Percentiles rank a stretch among this genome's conserved stretches.
phyloP scores from a whole-genome alignment of 2,888 invertebrate genomes.

The Nasonovia ribisnigri region DNA sequence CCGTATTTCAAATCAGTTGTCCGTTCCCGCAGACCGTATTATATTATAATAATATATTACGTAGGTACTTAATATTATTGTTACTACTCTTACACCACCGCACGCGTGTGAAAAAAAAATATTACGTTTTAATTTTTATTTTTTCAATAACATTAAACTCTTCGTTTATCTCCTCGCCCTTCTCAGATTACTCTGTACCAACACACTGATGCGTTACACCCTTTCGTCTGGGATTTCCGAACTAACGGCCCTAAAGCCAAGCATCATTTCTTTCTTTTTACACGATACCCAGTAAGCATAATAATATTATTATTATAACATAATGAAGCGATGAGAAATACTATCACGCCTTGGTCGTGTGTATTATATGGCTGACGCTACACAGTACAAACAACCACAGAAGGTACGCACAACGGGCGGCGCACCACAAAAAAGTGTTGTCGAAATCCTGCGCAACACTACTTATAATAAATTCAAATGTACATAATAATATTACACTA shows the following conservation, averaged over 20 bases:
- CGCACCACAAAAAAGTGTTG: background rate
- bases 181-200: background rate
- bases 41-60: background rate
- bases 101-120: background rate
- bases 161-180: background rate
- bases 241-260: background rate
- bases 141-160: background rate
- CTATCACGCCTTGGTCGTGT: background rate
- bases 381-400: background rate
- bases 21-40: background rate
- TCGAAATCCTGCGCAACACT: constrained; percentile 9
- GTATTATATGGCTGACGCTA: background rate
- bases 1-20: background rate
- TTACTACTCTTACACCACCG: background rate
- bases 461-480: background rate
- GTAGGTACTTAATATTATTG: background rate
- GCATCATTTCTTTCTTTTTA: background rate
- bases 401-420: background rate
- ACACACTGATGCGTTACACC: background rate
- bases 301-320: background rate
- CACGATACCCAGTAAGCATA: background rate
- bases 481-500: background rate
- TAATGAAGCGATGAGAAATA: background rate
- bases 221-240: background rate
- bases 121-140: background rate